These are phyloP conservation scores for Pempheris klunzingeri DNA, from an alignment of 2,797 vertebrate genomes.

Conservation along the genomic window DNA sequence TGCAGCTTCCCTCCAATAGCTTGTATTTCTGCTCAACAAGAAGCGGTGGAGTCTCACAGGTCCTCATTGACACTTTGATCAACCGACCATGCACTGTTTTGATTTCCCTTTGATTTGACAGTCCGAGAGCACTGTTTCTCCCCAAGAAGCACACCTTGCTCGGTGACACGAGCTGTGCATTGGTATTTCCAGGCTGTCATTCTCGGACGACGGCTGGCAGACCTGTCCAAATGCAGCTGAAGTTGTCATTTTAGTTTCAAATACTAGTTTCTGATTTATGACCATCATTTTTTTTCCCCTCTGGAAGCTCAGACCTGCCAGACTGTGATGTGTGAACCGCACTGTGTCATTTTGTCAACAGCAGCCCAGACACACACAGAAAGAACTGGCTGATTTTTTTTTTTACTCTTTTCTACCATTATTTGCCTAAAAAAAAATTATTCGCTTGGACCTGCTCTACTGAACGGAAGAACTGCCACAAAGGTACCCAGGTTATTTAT, in stretches of 20 bases:
- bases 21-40: constrained; percentile 58
- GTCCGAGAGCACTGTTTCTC: constrained; percentile 20
- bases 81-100: constrained; percentile 66
- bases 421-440: not conserved
- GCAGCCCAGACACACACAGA: not conserved
- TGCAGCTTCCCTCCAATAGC: constrained; percentile 47
- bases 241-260: constrained; percentile 63
- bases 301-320: constrained; percentile 55
- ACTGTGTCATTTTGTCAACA: constrained; percentile 46
- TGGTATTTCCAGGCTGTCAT: constrained; percentile 66
- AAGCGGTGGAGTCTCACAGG: constrained; percentile 47
- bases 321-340: constrained; percentile 60
- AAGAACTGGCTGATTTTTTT: not conserved
- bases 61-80: constrained; percentile 72
- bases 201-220: constrained; percentile 32
- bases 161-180: constrained; percentile 45
- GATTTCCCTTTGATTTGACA: constrained; percentile 77
- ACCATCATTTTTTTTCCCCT: constrained; percentile 24
- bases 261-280: constrained; percentile 70
- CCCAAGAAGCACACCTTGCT: constrained; percentile 50
- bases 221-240: constrained; percentile 47
- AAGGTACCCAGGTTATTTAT: not conserved
- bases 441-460: not conserved
- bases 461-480: not conserved
- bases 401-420: not conserved